Base-by-base conservation (phyloP, 2,113 vertebrate species). In the Gnathonemus longibarbis region DNA sequence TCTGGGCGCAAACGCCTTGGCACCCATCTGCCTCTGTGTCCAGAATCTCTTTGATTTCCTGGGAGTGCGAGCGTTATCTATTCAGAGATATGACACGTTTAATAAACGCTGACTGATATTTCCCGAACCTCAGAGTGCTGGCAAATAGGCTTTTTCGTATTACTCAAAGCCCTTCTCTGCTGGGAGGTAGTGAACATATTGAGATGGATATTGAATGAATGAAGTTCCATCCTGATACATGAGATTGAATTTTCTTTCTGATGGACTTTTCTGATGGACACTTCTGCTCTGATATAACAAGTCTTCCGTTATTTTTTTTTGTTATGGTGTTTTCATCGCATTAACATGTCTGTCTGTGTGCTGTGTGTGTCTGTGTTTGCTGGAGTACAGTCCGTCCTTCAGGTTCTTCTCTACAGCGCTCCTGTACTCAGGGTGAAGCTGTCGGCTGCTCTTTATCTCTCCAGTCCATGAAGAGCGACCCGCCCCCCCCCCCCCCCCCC, bases 401-500 rank as follows among this genome's bases (percentile, higher is more conserved):
- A 27, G 62, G n/a, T 11, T n/a, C 0, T 66, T 66, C 62, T 27
- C 24, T 3, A 27, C 62, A 27, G n/a, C 1, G 0, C 62, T 11
- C n/a, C n/a, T 66, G n/a, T 27, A 66, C 24, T 77, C 11, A 2
- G 15, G 70, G 70, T 39, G 70, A 39, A 39, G 70, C 27, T 39
- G 70, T 62, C 45, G 2, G 15, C 83, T n/a, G 84, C n/a, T 83
- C 77, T 84, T 62, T 27, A 9, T 31, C 62, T 86, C 84, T 27
- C 58, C 49, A 24, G 52, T 86, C 80, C 90, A 89, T 27, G 58
- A 66, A 66, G 89, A 87, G 7, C 90, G 85, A 84, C 93, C 53
- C 11, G 53, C 53, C 7, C 0, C 92, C 48, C 89, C 94, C 92
- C 94, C n/a, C n/a, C n/a, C n/a, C n/a, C n/a, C n/a, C n/a, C n/a